Evolutionary conservation across 2,113 vertebrate genomes (phyloP).

Genomic region (Gallinago media): DNA sequence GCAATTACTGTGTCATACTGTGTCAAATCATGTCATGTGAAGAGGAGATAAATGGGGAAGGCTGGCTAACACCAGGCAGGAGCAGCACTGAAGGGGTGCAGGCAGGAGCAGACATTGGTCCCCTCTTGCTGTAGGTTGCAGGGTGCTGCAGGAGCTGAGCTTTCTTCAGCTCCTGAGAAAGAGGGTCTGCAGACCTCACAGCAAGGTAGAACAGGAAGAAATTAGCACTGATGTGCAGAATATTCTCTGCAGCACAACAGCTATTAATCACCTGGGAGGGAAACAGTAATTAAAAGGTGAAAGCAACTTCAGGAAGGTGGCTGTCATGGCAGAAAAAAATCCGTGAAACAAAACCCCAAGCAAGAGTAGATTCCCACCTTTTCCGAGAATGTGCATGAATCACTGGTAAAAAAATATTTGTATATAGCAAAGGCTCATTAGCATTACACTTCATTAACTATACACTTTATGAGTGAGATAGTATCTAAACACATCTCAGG

Average conservation of each 20-base stretch:
- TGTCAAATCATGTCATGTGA: background rate
- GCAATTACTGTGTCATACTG: background rate
- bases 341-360: background rate
- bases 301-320: background rate
- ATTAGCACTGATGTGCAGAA: background rate
- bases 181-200: background rate
- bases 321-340: background rate
- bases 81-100: background rate
- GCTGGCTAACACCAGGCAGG: rapidly evolving
- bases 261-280: background rate
- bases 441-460: background rate
- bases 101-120: background rate
- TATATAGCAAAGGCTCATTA: background rate
- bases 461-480: background rate
- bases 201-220: background rate
- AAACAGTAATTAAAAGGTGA: background rate
- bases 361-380: background rate
- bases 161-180: background rate
- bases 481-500: background rate
- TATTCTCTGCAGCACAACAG: background rate
- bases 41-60: background rate
- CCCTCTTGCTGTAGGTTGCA: background rate
- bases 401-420: background rate
- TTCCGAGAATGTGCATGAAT: background rate
- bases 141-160: background rate